These are phyloP conservation scores for Cryptotermes secundus DNA, from an alignment of 1,140 invertebrate species.

Conservation along the genomic window DNA sequence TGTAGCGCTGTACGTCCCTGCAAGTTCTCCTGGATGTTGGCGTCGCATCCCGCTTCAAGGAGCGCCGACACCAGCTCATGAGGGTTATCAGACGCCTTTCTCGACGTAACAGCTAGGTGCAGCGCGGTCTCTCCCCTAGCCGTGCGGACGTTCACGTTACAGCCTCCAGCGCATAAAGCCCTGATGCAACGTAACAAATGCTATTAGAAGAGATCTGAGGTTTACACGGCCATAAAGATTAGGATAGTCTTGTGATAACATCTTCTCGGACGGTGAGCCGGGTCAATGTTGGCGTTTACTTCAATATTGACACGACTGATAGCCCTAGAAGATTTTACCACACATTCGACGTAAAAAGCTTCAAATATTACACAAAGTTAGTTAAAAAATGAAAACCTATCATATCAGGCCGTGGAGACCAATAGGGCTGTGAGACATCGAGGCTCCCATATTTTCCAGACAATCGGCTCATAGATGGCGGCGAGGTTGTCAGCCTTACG, in stretches of 20 bases:
- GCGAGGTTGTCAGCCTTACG: no score
- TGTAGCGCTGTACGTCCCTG: conserved; percentile 49
- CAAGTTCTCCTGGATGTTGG: conserved; percentile 48
- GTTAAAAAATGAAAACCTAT: no score
- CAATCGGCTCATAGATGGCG: no score
- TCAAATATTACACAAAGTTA: no score
- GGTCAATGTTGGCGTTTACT: no score
- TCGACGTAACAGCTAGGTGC: conserved; percentile 45
- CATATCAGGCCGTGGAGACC: no score
- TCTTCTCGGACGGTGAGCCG: no score
- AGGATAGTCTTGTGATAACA: background rate
- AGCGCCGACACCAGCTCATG: conserved; percentile 46
- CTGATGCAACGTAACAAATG: conserved; percentile 39
- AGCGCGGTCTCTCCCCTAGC: conserved; percentile 50
- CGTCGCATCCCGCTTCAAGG: conserved; percentile 46
- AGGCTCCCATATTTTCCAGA: no score
- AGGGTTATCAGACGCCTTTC: conserved; percentile 36
- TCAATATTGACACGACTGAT: no score
- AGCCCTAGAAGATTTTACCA: no score
- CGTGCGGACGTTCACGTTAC: conserved; percentile 47
- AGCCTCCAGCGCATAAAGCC: conserved; percentile 46
- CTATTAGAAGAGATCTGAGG: background rate
- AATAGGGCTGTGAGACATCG: no score
- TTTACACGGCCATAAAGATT: background rate
- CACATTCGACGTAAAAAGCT: no score